Conservation (phyloP, 1,140 invertebrate genomes). For the Meloidogyne floridensis region DNA sequence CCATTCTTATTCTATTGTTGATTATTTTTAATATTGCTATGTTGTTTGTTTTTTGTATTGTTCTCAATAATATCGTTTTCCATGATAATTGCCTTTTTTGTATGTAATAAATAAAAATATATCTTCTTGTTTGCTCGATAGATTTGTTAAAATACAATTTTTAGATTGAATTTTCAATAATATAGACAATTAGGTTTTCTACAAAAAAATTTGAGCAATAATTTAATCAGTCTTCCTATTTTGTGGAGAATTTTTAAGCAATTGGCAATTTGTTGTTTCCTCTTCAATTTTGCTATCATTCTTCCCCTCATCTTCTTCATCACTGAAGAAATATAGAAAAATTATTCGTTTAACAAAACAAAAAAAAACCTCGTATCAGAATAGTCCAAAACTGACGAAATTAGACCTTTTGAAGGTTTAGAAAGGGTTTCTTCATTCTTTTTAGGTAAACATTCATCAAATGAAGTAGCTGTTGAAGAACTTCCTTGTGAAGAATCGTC, state of each 20-base stretch:
- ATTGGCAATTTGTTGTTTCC: not conserved
- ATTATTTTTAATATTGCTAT: too few relatives aligned
- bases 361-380: conserved; percentile 8
- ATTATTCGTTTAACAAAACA: not conserved
- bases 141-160: too few relatives aligned
- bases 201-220: too few relatives aligned
- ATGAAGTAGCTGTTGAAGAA: not conserved
- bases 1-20: too few relatives aligned
- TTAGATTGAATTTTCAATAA: too few relatives aligned
- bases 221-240: not conserved
- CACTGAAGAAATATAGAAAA: not conserved
- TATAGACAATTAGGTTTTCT: too few relatives aligned
- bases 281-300: not conserved
- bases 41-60: too few relatives aligned
- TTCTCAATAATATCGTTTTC: too few relatives aligned
- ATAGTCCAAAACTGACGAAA: conserved; percentile 6
- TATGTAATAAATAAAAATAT: too few relatives aligned
- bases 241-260: not conserved
- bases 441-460: not conserved
- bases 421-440: not conserved
- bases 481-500: not conserved
- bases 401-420: not conserved
- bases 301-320: not conserved
- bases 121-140: too few relatives aligned
- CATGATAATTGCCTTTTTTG: too few relatives aligned